A percentile compares a stretch with the other conserved stretches of the same genome.
These are phyloP conservation scores for Bergia sp. DNA, from an alignment of 92 coral and sea anemone genomes.

Conservation along the genomic window DNA sequence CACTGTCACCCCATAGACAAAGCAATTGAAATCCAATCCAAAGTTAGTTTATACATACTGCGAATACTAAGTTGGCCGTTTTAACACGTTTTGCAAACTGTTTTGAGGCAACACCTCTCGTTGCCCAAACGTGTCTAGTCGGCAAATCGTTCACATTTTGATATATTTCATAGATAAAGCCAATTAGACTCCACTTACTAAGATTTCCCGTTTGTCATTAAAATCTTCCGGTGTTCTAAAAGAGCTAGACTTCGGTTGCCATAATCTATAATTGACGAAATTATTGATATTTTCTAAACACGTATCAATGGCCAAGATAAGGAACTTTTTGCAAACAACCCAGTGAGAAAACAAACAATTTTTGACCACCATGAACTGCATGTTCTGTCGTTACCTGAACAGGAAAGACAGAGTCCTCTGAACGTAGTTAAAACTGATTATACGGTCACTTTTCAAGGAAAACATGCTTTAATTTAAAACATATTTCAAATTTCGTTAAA, in stretches of 20 bases:
- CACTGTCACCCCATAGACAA: conserved; percentile 7
- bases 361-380: conserved; percentile 3
- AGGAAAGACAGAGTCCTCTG: background rate
- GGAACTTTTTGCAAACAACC: background rate
- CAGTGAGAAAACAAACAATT: background rate
- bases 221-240: conserved; percentile 27
- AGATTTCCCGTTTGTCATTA: conserved; percentile 28
- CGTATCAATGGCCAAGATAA: background rate
- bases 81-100: background rate
- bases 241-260: conserved; percentile 1
- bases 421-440: background rate
- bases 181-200: background rate
- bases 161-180: background rate
- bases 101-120: background rate
- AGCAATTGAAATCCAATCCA: conserved; percentile 36
- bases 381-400: background rate
- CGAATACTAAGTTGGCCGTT: background rate
- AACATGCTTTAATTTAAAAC: background rate
- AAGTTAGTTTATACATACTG: background rate
- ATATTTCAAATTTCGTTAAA: background rate
- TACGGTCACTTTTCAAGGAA: background rate
- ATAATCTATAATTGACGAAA: background rate
- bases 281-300: conserved; percentile 11
- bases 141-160: background rate
- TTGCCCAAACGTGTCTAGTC: background rate